Base-by-base conservation (phyloP, 2,888 invertebrate genomes). In the Dolomedes plantarius region DNA sequence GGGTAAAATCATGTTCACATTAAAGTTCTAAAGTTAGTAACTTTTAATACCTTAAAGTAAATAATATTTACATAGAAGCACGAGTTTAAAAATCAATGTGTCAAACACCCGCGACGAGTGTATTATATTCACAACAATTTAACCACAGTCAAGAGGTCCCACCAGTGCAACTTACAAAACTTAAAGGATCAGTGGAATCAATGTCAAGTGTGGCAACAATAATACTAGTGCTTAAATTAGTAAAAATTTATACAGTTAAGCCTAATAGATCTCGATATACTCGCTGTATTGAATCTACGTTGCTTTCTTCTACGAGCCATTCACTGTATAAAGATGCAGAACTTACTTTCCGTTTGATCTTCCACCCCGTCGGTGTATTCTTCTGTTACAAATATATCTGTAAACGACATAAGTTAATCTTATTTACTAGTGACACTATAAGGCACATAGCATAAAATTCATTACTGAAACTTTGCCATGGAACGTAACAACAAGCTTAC, bases 401-500 rank as follows among this genome's bases (percentile, higher is more conserved):
- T 23, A 83, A 83, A 56, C 31, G 50, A 71, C 56, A 83, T 72
- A 67, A 67, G 64, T 67, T 56, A 39, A 39, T 72, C 56, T 62
- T 56, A 73, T 27, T 71, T 65, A 64, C 27, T 11, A 67, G 19
- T n/a, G 41, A 67, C 39, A 56, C 31, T 39, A 73, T 32, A 77
- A 36, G 7, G 31, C 16, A 73, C 23, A 73, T 16, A 39, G 29
- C 19, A 56, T 23, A 39, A 76, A 83, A 39, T 36, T 68, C 72
- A 62, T 28, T 28, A 83, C 29, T 50, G 23, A 73, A 72, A 77
- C 73, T 71, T 65, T 69, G 31, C n/a, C 50, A 23, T 32, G 32
- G 64, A 77, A 65, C 71, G 69, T 69, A 72, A 83, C 77, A 83
- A 83, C 83, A 83, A 83, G 83, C 83, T 83, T 83, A 83, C 83